Conservation (phyloP, 2,888 invertebrate species). For the Lasioglossum villosulum region DNA sequence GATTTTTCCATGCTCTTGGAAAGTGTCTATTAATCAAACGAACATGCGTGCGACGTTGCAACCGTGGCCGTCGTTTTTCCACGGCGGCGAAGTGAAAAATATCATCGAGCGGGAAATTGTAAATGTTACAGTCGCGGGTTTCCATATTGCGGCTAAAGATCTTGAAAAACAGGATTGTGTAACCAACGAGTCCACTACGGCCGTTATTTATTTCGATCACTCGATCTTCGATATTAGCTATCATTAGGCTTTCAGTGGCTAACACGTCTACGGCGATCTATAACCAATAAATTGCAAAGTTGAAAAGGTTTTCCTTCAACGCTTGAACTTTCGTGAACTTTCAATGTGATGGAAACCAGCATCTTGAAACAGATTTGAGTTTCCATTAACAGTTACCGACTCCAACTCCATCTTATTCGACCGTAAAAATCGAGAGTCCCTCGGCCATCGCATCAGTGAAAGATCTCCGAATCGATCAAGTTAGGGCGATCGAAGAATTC, state of each 20-base stretch:
- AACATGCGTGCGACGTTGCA: slow-evolving; percentile 25
- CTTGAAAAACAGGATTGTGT: too few relatives aligned
- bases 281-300: too few relatives aligned
- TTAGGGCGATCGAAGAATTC: not conserved
- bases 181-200: too few relatives aligned
- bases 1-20: slow-evolving; percentile 55
- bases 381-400: not conserved
- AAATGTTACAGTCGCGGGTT: slow-evolving; percentile 24
- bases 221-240: too few relatives aligned
- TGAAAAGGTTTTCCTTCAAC: too few relatives aligned
- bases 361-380: not conserved
- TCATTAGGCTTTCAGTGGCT: too few relatives aligned
- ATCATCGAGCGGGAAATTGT: slow-evolving; percentile 15
- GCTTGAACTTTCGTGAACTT: too few relatives aligned
- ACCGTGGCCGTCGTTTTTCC: slow-evolving; percentile 40
- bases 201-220: too few relatives aligned
- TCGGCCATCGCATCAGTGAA: not conserved
- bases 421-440: not conserved
- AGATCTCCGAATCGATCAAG: not conserved
- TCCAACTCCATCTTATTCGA: not conserved
- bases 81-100: slow-evolving; percentile 37
- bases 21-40: slow-evolving; percentile 57
- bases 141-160: slow-evolving; percentile 1
- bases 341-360: not conserved
- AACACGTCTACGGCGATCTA: too few relatives aligned